Percentiles rank a stretch among this genome's conserved stretches.
Conservation (phyloP, 92 coral and sea anemone species). For the Galaxea fascicularis region DNA sequence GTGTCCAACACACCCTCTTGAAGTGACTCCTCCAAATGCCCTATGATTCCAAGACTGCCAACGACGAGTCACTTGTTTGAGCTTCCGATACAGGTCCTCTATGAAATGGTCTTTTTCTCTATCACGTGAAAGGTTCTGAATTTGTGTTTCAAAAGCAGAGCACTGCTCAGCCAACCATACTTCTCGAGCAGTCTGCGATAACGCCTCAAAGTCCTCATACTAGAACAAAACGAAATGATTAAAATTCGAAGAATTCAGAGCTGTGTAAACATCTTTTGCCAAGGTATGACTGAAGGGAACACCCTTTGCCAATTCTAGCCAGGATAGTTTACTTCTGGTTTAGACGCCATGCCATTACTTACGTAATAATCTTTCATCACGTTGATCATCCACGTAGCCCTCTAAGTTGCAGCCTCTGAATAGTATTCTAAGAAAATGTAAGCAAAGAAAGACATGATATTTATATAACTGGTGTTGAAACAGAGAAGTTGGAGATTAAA, state of each 20-base stretch:
- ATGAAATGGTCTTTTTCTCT: constrained; percentile 82
- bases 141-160: constrained; percentile 89
- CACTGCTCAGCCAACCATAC: constrained; percentile 98
- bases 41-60: constrained; percentile 99
- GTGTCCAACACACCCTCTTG: constrained; percentile 79
- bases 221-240: constrained; percentile 18
- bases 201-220: constrained; percentile 90
- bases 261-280: no score
- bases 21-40: constrained; percentile 93
- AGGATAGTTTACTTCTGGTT: no score
- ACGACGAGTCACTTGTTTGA: constrained; percentile 91
- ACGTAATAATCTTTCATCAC: constrained; percentile 81
- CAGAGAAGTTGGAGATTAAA: background rate
- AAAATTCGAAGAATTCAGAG: background rate
- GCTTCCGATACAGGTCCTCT: constrained; percentile 91
- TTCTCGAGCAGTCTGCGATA: constrained; percentile 94
- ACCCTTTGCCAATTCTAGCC: no score
- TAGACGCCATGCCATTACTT: constrained; percentile 18
- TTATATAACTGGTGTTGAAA: background rate
- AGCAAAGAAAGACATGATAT: background rate
- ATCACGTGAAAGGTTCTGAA: constrained; percentile 66
- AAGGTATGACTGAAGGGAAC: no score
- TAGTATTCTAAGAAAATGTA: background rate
- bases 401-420: background rate
- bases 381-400: background rate